Evolutionary conservation across 2,797 vertebrate species (phyloP), one percentile per base, ranked within the genome.

Genomic region (Nannoperca australis): DNA sequence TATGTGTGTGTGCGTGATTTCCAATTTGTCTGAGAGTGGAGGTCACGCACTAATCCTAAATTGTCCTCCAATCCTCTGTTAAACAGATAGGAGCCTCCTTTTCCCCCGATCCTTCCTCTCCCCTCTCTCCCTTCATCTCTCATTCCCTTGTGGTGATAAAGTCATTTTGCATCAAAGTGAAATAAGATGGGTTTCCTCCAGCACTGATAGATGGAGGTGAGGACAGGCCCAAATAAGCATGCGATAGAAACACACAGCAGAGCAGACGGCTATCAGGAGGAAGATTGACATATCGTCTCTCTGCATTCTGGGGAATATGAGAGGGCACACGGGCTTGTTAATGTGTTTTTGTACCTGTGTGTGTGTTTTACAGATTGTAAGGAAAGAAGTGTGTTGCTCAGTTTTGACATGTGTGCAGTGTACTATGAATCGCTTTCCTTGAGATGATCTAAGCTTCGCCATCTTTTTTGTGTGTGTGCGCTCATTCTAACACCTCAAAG

Each of bases 141-240:
- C 81, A 90, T 92, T 91, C 90, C 87, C 84, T 81, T 3, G 3
- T 17, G 1, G 76, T 74, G 84, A 88, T 89, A 79, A 91, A 93
- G 87, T 87, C 79, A 83, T 91, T 90, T 89, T 85, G 77, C 82
- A 73, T 76, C 66, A 62, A 82, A 87, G 86, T 87, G 88, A 86
- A 88, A 88, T 85, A 84, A 90, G 83, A 91, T 85, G 74, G 70
- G 72, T 89, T 89, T 91, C 79, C 83, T 85, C 62, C 76, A 73
- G 72, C 60, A 8, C 56, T 81, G 89, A 88, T 80, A 86, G 85
- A 92, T 86, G 78, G 76, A 91, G 86, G 84, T 82, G 83, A 89
- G 72, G 85, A 82, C 73, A 64, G 72, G 75, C 60, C 66, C 75
- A 86, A 86, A 90, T 86, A 80, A 89, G 73, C 78, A 45, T 60